A percentile compares a stretch with the other conserved stretches of the same genome.
These are phyloP conservation scores for Melopsittacus undulatus DNA, from an alignment of 2,797 vertebrate genomes.

Conservation along the genomic window DNA sequence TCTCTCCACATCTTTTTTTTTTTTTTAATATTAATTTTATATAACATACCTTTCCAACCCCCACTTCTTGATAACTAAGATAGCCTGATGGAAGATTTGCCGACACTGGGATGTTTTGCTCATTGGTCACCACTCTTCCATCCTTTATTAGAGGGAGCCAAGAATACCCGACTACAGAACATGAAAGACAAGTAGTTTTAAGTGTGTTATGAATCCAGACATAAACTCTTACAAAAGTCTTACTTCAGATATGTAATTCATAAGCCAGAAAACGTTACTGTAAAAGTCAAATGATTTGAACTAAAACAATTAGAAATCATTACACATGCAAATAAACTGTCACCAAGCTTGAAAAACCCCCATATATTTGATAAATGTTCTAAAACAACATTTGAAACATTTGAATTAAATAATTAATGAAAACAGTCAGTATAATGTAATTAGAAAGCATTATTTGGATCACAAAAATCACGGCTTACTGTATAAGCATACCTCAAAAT, in stretches of 20 bases:
- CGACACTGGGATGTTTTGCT: conserved; percentile 89
- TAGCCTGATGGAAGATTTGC: conserved; percentile 89
- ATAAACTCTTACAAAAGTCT: background rate
- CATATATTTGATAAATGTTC: background rate
- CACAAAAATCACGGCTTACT: background rate
- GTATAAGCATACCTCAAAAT: background rate
- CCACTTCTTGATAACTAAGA: conserved; percentile 85
- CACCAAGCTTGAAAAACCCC: background rate
- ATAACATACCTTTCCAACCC: conserved; percentile 84
- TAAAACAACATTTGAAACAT: background rate
- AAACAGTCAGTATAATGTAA: background rate
- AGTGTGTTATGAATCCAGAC: background rate
- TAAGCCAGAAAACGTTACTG: background rate
- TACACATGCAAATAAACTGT: background rate
- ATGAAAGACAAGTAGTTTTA: conserved; percentile 9
- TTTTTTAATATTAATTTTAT: background rate
- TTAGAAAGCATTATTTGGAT: background rate
- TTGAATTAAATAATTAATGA: background rate
- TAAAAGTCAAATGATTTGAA: background rate
- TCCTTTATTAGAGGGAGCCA: conserved; percentile 95
- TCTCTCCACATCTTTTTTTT: background rate
- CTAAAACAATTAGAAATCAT: background rate
- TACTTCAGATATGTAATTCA: background rate
- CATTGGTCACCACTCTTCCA: conserved; percentile 89
- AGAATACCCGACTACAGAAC: conserved; percentile 88